A percentile compares a stretch with the other conserved stretches of the same genome.
Conservation (phyloP, 2,113 vertebrate species). For the Pagrus major region DNA sequence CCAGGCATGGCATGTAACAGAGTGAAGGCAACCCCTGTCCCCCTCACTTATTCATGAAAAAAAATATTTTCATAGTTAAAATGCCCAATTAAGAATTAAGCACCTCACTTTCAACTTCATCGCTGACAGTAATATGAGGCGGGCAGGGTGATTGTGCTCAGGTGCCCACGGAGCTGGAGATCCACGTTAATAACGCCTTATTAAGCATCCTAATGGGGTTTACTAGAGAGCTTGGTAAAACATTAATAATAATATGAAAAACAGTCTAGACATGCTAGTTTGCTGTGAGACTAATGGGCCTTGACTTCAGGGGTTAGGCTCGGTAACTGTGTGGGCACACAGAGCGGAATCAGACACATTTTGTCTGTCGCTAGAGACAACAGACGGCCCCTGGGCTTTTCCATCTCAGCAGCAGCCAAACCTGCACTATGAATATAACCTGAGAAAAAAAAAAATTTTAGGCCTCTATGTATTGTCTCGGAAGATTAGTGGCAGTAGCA, state of each 20-base stretch:
- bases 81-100: constrained; percentile 49
- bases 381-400: constrained; percentile 25
- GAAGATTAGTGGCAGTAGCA: constrained; percentile 19
- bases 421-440: constrained; percentile 38
- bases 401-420: constrained; percentile 30
- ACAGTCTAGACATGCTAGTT: constrained; percentile 41
- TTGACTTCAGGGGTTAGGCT: constrained; percentile 47
- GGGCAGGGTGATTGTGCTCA: constrained; percentile 24
- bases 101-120: constrained; percentile 24
- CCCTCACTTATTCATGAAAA: constrained; percentile 34
- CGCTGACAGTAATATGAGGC: constrained; percentile 35
- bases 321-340: constrained; percentile 44
- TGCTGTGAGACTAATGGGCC: constrained; percentile 40
- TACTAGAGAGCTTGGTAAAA: constrained; percentile 11
- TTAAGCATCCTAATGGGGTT: constrained; percentile 50
- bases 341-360: constrained; percentile 28
- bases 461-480: constrained; percentile 20
- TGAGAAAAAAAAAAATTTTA: constrained; percentile 5
- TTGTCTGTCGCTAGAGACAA: constrained; percentile 43
- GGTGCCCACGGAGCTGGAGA: constrained; percentile 29
- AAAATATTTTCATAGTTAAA: constrained; percentile 36
- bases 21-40: constrained; percentile 38
- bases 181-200: constrained; percentile 54
- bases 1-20: constrained; percentile 37
- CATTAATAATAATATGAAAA: constrained; percentile 23